These are phyloP conservation scores for Rutilus rutilus DNA, from an alignment of 2,113 vertebrate genomes.

Conservation along the genomic window DNA sequence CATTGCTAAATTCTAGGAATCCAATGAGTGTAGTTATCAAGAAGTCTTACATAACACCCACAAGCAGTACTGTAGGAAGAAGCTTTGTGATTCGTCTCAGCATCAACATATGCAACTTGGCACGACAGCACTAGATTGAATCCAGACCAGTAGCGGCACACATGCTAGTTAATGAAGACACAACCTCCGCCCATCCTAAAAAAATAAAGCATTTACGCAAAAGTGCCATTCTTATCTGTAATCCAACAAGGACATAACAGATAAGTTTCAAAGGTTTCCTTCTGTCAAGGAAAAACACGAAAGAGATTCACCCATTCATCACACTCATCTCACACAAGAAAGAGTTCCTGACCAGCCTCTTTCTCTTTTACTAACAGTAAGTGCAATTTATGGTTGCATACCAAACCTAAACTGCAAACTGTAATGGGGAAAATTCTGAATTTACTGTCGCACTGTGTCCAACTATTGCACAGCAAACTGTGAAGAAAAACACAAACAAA, in stretches of 20 bases:
- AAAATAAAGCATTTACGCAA: conserved; percentile 16
- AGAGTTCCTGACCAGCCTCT: neutral
- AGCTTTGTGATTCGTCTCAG: neutral
- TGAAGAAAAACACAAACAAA: conserved; percentile 35
- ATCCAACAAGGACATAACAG: conserved; percentile 43
- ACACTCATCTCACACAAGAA: neutral
- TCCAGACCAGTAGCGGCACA: conserved; percentile 38
- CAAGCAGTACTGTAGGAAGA: neutral
- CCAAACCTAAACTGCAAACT: neutral
- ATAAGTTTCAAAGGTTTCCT: conserved; percentile 51
- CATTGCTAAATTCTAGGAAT: conserved; percentile 6
- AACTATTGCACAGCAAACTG: conserved; percentile 27
- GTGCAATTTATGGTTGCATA: conserved; percentile 3
- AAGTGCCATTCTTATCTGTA: conserved; percentile 40
- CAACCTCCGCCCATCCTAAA: neutral
- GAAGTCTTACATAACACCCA: neutral
- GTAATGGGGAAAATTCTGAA: neutral
- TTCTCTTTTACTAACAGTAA: neutral
- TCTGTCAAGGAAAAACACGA: neutral
- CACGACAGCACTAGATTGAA: conserved; percentile 2
- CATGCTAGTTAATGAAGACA: conserved; percentile 32
- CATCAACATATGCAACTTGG: conserved; percentile 13
- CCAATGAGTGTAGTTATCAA: neutral
- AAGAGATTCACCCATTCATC: neutral
- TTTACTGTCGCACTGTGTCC: neutral